These are phyloP conservation scores for Myrmophylax atrothorax DNA, from an alignment of 2,113 vertebrate genomes.

Conservation along the genomic window DNA sequence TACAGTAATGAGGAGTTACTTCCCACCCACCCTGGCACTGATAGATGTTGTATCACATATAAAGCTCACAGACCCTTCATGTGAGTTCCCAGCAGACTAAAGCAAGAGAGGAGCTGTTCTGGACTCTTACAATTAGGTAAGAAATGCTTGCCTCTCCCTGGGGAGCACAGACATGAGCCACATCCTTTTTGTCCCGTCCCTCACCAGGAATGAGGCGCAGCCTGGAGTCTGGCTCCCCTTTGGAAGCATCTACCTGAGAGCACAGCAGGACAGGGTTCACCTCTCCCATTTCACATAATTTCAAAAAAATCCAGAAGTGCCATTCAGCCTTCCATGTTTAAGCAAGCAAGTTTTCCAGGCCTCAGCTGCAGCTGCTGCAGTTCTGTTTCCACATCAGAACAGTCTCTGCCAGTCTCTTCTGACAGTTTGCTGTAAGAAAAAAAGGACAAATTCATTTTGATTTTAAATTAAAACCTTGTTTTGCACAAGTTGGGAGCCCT, in stretches of 20 bases:
- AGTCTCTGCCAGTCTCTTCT: not conserved
- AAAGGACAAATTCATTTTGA: not conserved
- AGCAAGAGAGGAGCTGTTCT: not conserved
- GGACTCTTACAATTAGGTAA: not conserved
- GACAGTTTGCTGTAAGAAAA: not conserved
- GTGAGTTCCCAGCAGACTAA: not conserved
- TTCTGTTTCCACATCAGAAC: not conserved
- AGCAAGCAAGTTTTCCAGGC: not conserved
- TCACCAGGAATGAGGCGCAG: not conserved
- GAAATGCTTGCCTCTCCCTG: not conserved
- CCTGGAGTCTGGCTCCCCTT: not conserved
- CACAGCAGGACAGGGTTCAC: not conserved
- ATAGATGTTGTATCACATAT: fast-evolving
- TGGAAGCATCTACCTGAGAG: not conserved
- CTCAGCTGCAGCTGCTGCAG: not conserved
- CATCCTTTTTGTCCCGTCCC: not conserved
- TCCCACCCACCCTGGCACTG: too few species aligned
- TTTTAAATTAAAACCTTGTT: not conserved
- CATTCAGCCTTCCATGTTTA: not conserved
- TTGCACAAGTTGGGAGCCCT: not conserved
- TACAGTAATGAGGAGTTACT: not conserved
- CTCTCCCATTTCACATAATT: not conserved
- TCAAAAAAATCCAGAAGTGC: too few species aligned
- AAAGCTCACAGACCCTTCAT: not conserved
- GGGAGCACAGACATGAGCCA: not conserved